Evolutionary conservation across 2,113 vertebrate species (phyloP).

Genomic region (Myodes glareolus): DNA sequence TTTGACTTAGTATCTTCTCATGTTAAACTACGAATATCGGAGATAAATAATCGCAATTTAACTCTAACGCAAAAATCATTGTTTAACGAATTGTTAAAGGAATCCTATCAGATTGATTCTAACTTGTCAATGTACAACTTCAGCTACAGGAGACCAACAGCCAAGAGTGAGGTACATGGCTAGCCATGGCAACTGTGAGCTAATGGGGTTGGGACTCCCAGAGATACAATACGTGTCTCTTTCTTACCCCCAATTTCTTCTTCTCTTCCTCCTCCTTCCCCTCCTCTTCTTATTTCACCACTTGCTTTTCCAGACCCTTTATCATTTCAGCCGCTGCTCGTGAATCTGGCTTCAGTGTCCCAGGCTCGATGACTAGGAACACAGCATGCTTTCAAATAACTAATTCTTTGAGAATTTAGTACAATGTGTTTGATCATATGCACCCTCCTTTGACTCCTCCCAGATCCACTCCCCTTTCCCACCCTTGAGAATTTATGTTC

Average conservation of each 20-base stretch:
- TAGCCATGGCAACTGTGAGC: background rate
- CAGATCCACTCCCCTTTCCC: background rate
- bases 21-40: slow-evolving; percentile 1
- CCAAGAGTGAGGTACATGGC: background rate
- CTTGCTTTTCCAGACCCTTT: background rate
- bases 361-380: background rate
- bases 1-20: background rate
- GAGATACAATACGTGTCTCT: too few relatives aligned
- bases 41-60: slow-evolving; percentile 45
- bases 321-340: background rate
- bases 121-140: slow-evolving; percentile 1
- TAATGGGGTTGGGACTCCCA: background rate
- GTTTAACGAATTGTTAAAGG: background rate
- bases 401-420: background rate
- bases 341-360: background rate
- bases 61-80: slow-evolving; percentile 15
- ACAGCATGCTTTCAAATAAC: background rate
- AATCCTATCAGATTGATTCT: background rate
- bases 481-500: background rate
- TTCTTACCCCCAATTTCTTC: background rate
- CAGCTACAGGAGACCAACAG: background rate
- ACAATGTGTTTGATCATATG: background rate
- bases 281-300: background rate
- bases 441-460: too few relatives aligned
- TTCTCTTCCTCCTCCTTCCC: background rate